Evolutionary conservation across 2,113 vertebrate species (phyloP).

Genomic region (Tylochromis polylepis): DNA sequence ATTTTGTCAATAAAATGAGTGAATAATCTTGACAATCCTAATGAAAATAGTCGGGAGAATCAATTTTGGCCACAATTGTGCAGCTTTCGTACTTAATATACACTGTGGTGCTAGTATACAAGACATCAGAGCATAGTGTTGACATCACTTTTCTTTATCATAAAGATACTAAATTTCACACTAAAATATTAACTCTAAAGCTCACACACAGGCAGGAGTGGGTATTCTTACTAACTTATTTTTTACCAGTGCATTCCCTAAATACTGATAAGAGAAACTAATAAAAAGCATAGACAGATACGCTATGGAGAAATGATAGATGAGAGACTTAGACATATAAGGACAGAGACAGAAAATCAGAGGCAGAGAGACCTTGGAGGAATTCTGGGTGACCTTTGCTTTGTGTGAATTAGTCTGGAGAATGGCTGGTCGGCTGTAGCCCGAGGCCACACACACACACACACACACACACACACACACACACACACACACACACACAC

Average conservation of each 20-base stretch:
- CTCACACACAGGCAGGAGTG: background rate
- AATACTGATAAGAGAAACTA: background rate
- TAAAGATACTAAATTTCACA: background rate
- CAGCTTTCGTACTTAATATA: background rate
- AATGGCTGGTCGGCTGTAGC: constrained; percentile 51
- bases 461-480: background rate
- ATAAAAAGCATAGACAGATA: background rate
- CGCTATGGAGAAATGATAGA: background rate
- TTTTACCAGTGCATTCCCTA: background rate
- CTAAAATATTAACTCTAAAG: background rate
- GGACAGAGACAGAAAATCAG: background rate
- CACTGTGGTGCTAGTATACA: background rate
- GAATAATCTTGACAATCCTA: background rate
- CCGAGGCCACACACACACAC: constrained; percentile 31
- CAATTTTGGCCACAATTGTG: background rate
- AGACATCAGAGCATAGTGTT: background rate
- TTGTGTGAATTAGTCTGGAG: constrained; percentile 62
- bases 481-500: constrained; percentile 7
- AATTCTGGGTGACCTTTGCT: constrained; percentile 63
- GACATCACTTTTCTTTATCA: background rate
- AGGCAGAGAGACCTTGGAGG: constrained; percentile 15
- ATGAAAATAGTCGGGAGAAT: background rate
- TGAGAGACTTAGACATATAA: background rate
- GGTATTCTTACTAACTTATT: background rate
- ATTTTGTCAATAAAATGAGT: background rate